Percentiles rank a stretch among this genome's conserved stretches.
phyloP scores from a whole-genome alignment of 2,888 invertebrate species.

The Meganola albula region DNA sequence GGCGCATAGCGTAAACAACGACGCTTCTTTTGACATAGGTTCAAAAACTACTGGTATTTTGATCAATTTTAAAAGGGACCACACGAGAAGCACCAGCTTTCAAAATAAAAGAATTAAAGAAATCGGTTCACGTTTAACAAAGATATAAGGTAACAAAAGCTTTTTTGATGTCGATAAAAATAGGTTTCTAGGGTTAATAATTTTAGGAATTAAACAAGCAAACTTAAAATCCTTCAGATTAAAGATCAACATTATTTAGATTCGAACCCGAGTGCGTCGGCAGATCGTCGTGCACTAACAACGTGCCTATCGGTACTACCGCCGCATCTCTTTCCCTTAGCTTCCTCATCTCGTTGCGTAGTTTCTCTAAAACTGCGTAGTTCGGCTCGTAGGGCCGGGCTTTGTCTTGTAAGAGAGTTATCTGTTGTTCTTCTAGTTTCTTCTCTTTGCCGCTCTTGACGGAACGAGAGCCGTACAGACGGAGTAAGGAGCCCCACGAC shows the following conservation, averaged over 20 bases:
- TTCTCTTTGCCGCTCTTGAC: conserved; percentile 94
- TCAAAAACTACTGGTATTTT: too few relatives aligned
- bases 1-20: too few relatives aligned
- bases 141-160: too few relatives aligned
- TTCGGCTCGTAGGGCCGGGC: conserved; percentile 94
- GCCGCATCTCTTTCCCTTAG: conserved; percentile 80
- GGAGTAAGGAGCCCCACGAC: conserved; percentile 95
- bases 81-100: too few relatives aligned
- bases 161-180: too few relatives aligned
- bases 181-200: too few relatives aligned
- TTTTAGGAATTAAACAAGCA: too few relatives aligned
- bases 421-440: conserved; percentile 94
- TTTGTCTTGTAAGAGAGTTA: conserved; percentile 88
- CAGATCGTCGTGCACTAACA: conserved; percentile 71
- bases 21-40: too few relatives aligned
- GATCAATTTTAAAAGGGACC: too few relatives aligned
- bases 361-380: conserved; percentile 91
- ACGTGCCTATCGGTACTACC: conserved; percentile 78
- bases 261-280: conserved; percentile 86
- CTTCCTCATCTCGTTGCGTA: conserved; percentile 89
- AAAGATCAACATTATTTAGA: conserved; percentile 87
- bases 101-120: too few relatives aligned
- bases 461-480: conserved; percentile 94
- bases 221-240: too few relatives aligned
- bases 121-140: too few relatives aligned